These are phyloP conservation scores for Nibea coibor DNA, from an alignment of 2,113 vertebrate species.

Conservation along the genomic window DNA sequence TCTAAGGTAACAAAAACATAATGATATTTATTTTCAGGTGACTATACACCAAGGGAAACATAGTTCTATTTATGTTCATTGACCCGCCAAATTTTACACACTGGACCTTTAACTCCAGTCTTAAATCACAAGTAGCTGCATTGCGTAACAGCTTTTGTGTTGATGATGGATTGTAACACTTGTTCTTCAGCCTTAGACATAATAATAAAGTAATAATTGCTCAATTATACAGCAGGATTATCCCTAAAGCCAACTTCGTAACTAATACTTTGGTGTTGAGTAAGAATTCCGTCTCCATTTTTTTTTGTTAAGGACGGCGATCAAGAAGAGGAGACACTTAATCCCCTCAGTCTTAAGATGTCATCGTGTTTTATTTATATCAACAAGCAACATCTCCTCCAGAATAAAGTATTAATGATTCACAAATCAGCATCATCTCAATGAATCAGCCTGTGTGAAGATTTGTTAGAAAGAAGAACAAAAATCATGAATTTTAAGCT, in stretches of 20 bases:
- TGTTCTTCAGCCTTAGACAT: not conserved
- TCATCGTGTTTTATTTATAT: slow-evolving; percentile 49
- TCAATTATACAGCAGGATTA: slow-evolving; percentile 14
- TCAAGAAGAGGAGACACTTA: slow-evolving; percentile 40
- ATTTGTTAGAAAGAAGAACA: not conserved
- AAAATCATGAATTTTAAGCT: not conserved
- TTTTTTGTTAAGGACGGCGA: not conserved
- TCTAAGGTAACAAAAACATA: too few relatives aligned
- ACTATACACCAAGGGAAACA: too few relatives aligned
- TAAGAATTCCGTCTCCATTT: not conserved
- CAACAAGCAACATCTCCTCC: not conserved
- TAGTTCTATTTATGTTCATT: too few relatives aligned
- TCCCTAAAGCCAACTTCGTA: slow-evolving; percentile 13
- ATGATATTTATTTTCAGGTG: too few relatives aligned
- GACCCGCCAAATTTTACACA: too few relatives aligned
- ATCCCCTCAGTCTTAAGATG: slow-evolving; percentile 49
- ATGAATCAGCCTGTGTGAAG: too few relatives aligned
- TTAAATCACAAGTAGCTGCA: not conserved
- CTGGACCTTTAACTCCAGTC: too few relatives aligned
- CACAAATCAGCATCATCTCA: not conserved
- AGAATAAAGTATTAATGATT: slow-evolving; percentile 4
- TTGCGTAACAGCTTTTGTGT: not conserved
- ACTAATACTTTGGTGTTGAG: slow-evolving; percentile 26
- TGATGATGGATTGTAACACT: slow-evolving; percentile 3
- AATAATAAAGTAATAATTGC: slow-evolving; percentile 2